A percentile compares a stretch with the other conserved stretches of the same genome.
These are phyloP conservation scores for Miltochrista miniata DNA, from an alignment of 2,888 invertebrate species.

Conservation along the genomic window DNA sequence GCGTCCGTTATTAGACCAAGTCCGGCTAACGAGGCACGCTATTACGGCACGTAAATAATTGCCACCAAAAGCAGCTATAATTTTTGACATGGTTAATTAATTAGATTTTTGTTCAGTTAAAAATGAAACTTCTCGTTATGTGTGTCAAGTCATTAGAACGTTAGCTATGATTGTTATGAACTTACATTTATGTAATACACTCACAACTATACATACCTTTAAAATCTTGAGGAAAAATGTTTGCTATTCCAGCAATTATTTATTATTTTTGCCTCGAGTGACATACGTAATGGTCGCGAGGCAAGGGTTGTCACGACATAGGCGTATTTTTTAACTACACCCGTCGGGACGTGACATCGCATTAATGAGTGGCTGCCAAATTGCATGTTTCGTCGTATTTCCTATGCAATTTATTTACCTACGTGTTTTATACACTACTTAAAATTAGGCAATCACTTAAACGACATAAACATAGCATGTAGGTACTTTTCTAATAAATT, in stretches of 20 bases:
- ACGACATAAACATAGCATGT: too few species aligned
- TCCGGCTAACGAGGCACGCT: slow-evolving; percentile 32
- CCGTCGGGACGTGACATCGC: slow-evolving; percentile 67
- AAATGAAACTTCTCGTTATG: slow-evolving; percentile 11
- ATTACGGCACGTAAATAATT: slow-evolving; percentile 36
- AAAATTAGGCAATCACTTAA: too few species aligned
- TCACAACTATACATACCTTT: too few species aligned
- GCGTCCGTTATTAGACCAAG: slow-evolving; percentile 28
- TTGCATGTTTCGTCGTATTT: slow-evolving; percentile 24
- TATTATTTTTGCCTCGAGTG: background rate
- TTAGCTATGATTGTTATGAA: slow-evolving; percentile 6
- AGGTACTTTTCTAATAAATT: too few species aligned
- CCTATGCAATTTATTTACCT: slow-evolving; percentile 3
- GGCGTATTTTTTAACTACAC: slow-evolving; percentile 75
- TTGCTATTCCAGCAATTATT: background rate
- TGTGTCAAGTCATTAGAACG: slow-evolving; percentile 12
- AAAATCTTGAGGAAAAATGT: background rate
- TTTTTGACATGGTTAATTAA: slow-evolving; percentile 28
- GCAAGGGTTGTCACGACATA: slow-evolving; percentile 41
- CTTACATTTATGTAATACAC: background rate
- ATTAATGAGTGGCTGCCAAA: slow-evolving; percentile 46
- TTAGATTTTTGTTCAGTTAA: slow-evolving; percentile 25
- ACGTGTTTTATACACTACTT: background rate
- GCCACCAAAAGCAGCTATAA: slow-evolving; percentile 27
- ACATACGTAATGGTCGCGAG: slow-evolving; percentile 11